Percentiles rank a stretch among this genome's conserved stretches.
phyloP scores from a whole-genome alignment of 2,888 invertebrate species.

The Eulithis testata region DNA sequence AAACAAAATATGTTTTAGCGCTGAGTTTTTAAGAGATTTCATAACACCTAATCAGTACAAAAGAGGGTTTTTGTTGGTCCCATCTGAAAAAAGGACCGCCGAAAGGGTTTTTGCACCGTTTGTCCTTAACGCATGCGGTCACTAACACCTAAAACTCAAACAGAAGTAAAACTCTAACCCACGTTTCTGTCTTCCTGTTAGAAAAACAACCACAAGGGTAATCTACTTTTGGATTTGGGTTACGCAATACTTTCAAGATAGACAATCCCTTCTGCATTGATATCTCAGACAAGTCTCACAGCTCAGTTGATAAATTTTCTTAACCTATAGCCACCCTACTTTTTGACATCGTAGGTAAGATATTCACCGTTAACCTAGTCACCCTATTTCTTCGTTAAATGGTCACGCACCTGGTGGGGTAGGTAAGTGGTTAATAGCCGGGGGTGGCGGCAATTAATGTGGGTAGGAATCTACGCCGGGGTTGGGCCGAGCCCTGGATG shows the following conservation, averaged over 20 bases:
- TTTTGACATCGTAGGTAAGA: slow-evolving; percentile 5
- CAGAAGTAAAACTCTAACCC: background rate
- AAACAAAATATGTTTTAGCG: too few species aligned
- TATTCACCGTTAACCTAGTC: slow-evolving; percentile 27
- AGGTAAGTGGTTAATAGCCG: slow-evolving; percentile 28
- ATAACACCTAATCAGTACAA: slow-evolving; percentile 7
- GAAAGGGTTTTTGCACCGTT: background rate
- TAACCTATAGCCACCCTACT: background rate
- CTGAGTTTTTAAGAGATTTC: slow-evolving; percentile 4
- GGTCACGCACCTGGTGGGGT: slow-evolving; percentile 31
- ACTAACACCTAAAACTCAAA: background rate
- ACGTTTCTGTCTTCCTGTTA: background rate
- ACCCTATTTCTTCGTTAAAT: slow-evolving; percentile 22
- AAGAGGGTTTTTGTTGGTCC: slow-evolving; percentile 3
- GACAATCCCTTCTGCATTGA: too few species aligned
- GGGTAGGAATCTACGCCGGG: slow-evolving; percentile 13
- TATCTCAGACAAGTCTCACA: too few species aligned
- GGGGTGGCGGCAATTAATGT: slow-evolving; percentile 27
- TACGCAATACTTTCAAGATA: too few species aligned
- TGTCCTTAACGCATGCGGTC: background rate
- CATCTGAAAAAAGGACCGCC: slow-evolving; percentile 8
- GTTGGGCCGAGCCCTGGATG: background rate
- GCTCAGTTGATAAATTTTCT: too few species aligned
- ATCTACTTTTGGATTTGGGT: background rate
- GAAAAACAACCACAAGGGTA: background rate